Conservation (phyloP, 2,888 invertebrate species). For the Leuctra nigra region DNA sequence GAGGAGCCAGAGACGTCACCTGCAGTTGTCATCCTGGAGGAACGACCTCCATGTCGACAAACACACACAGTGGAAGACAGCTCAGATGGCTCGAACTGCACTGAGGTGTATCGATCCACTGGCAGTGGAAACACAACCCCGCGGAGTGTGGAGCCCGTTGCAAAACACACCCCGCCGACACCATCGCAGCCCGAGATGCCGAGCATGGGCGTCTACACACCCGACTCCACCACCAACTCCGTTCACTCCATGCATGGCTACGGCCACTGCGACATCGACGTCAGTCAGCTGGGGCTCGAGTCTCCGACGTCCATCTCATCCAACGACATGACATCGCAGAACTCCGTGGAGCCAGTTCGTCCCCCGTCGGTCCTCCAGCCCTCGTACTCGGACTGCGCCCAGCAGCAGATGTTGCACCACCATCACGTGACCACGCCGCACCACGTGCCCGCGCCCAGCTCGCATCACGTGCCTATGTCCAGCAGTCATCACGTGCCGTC, state of each 20-base stretch:
- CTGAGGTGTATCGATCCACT: constrained; percentile 19
- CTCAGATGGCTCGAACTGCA: constrained; percentile 23
- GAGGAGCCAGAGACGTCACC: constrained; percentile 8
- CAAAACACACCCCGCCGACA: constrained; percentile 39
- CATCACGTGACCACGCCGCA: constrained; percentile 17
- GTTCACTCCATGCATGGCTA: constrained; percentile 74
- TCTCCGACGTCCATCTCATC: constrained; percentile 80
- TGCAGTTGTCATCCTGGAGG: constrained; percentile 22
- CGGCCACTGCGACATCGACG: constrained; percentile 74
- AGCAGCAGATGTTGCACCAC: constrained; percentile 40
- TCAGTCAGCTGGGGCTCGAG: constrained; percentile 75
- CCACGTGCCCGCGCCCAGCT: constrained; percentile 25
- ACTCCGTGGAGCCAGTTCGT: constrained; percentile 54
- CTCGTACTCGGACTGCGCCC: constrained; percentile 57
- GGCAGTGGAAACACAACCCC: constrained; percentile 42
- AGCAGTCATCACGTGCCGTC: constrained; percentile 29
- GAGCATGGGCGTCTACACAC: constrained; percentile 82
- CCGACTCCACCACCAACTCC: constrained; percentile 76
- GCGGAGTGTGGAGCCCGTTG: constrained; percentile 34
- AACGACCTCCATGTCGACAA: constrained; percentile 19
- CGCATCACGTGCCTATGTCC: constrained; percentile 30
- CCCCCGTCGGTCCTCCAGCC: constrained; percentile 50
- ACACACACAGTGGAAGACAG: constrained; percentile 24
- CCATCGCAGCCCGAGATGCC: constrained; percentile 52
- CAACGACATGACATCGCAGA: constrained; percentile 74